A percentile compares a stretch with the other conserved stretches of the same genome.
Conservation (phyloP, 1,140 invertebrate species). For the Lepidurus apus region DNA sequence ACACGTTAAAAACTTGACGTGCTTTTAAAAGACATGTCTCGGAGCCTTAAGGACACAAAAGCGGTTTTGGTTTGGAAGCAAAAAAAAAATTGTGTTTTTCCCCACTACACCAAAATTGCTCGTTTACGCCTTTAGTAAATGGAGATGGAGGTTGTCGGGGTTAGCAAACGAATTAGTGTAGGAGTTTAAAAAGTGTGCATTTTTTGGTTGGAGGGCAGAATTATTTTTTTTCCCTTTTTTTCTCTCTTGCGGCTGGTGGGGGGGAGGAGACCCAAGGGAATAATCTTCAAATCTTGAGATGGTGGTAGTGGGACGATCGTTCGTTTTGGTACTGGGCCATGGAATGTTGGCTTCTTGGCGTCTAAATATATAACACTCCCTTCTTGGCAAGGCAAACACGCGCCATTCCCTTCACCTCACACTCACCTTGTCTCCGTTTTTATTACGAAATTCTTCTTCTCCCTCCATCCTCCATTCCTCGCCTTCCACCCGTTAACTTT, state of each 20-base stretch:
- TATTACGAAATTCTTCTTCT: neutral
- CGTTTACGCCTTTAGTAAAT: neutral
- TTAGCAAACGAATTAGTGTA: conserved; percentile 15
- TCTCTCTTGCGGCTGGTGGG: neutral
- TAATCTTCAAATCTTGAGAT: conserved; percentile 20
- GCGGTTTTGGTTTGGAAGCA: neutral
- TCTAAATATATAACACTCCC: conserved; percentile 22
- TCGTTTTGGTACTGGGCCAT: conserved; percentile 14
- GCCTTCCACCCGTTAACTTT: neutral
- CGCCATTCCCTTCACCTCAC: conserved; percentile 20
- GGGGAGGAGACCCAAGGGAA: neutral
- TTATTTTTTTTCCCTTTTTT: neutral
- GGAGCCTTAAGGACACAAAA: neutral
- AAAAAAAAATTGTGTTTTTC: neutral
- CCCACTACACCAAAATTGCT: conserved; percentile 6
- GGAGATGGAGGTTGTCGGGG: conserved; percentile 4
- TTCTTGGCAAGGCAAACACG: conserved; percentile 21
- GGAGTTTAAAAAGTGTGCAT: neutral
- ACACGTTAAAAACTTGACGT: conserved; percentile 4
- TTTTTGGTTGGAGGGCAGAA: neutral
- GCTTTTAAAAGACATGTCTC: conserved; percentile 4
- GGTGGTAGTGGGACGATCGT: conserved; percentile 17
- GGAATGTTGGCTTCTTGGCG: conserved; percentile 20
- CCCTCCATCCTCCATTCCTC: neutral
- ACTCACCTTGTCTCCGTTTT: conserved; percentile 19